A percentile compares a stretch with the other conserved stretches of the same genome.
Conservation (phyloP, 2,113 vertebrate species). For the Grallaria varia region DNA sequence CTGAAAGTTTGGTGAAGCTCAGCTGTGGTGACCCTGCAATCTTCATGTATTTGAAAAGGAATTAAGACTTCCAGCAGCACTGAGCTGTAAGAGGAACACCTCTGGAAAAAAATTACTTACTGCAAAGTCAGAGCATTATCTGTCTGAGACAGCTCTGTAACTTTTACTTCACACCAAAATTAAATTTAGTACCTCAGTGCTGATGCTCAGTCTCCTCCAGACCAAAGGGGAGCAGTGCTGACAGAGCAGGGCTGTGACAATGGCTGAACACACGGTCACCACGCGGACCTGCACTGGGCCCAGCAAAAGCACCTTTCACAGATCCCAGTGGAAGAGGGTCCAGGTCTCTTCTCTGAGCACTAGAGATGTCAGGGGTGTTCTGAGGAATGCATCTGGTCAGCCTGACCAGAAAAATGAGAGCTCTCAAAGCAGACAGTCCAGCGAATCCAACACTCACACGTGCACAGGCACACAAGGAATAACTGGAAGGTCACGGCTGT, state of each 20-base stretch:
- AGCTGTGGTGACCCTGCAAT: not conserved
- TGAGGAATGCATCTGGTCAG: not conserved
- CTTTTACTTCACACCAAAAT: not conserved
- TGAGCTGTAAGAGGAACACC: not conserved
- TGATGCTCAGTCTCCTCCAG: not conserved
- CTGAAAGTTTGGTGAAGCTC: not conserved
- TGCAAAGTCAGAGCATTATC: not conserved
- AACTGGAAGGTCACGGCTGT: constrained; percentile 37
- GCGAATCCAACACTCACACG: not conserved
- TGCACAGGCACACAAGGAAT: not conserved
- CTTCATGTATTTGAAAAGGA: not conserved
- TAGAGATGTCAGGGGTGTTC: not conserved
- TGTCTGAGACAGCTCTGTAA: not conserved
- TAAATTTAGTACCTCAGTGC: not conserved
- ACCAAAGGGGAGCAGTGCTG: not conserved
- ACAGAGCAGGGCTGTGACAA: not conserved
- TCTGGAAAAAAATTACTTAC: not conserved
- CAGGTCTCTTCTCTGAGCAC: not conserved
- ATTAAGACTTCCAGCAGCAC: not conserved
- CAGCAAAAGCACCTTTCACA: not conserved
- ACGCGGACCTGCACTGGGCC: fast-evolving
- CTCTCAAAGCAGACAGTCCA: not conserved
- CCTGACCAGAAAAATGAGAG: not conserved
- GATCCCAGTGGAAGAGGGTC: not conserved
- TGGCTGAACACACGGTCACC: not conserved